Conservation (phyloP, 2,113 vertebrate species). For the Triplophysa siluroides region DNA sequence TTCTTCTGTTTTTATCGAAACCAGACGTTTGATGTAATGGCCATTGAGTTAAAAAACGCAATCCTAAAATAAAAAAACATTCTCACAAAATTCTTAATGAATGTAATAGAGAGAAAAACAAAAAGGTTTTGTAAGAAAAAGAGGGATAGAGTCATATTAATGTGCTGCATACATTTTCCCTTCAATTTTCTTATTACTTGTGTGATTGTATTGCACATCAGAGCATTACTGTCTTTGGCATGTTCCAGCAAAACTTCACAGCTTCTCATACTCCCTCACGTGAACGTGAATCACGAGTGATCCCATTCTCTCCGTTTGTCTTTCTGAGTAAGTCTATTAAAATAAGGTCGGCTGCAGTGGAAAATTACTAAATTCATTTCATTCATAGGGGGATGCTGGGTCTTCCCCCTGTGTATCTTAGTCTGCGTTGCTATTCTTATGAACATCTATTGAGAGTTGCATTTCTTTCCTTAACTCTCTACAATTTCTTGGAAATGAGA, state of each 20-base stretch:
- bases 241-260: neutral
- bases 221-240: neutral
- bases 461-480: neutral
- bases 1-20: conserved; percentile 27
- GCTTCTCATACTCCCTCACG: neutral
- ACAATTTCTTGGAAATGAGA: conserved; percentile 21
- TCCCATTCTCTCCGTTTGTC: conserved; percentile 5
- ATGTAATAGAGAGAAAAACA: neutral
- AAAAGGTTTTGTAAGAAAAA: neutral
- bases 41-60: neutral
- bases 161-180: neutral
- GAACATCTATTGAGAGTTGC: too few relatives aligned
- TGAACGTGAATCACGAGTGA: conserved; percentile 25
- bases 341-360: conserved; percentile 2
- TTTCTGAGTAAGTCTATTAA: conserved; percentile 17
- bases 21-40: conserved; percentile 22
- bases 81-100: neutral
- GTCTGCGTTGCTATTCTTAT: too few relatives aligned
- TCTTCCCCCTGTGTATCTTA: neutral
- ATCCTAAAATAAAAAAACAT: conserved; percentile 5
- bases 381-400: neutral
- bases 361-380: neutral
- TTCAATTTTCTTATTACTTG: neutral
- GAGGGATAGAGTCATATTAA: neutral
- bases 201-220: neutral